Evolutionary conservation across 2,888 invertebrate species (phyloP).

Genomic region (Tortrix viridana): DNA sequence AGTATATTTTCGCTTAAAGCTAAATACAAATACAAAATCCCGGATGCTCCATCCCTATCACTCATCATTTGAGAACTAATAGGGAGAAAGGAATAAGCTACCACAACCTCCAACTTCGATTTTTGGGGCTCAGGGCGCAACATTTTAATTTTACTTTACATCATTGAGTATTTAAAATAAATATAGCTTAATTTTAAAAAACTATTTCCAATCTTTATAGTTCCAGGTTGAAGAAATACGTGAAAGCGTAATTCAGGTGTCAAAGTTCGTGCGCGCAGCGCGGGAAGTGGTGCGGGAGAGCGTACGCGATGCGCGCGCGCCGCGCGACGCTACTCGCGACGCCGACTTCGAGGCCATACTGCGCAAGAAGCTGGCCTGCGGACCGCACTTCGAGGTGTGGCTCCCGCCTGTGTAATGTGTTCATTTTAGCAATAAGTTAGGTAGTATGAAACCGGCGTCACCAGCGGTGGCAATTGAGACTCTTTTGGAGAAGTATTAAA

Average conservation of each 20-base stretch:
- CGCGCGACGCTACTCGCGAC: conserved; percentile 75
- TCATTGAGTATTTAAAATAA: too few relatives aligned
- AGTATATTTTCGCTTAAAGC: too few relatives aligned
- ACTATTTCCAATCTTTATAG: conserved; percentile 51
- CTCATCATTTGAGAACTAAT: too few relatives aligned
- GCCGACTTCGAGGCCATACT: conserved; percentile 73
- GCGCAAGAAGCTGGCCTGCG: conserved; percentile 83
- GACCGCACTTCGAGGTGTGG: conserved; percentile 82
- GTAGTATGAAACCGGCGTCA: background rate
- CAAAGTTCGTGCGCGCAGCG: conserved; percentile 70
- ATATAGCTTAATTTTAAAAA: too few relatives aligned
- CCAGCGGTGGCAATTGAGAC: too few relatives aligned
- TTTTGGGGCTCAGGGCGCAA: too few relatives aligned
- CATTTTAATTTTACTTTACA: too few relatives aligned
- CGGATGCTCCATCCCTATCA: too few relatives aligned
- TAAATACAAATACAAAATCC: too few relatives aligned
- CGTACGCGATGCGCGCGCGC: conserved; percentile 62
- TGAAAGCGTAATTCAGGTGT: conserved; percentile 76
- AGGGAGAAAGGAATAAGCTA: too few relatives aligned
- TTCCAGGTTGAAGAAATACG: conserved; percentile 70
- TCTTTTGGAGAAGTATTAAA: too few relatives aligned
- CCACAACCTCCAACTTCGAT: too few relatives aligned
- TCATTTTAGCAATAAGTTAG: conserved; percentile 47
- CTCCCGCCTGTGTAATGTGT: conserved; percentile 81
- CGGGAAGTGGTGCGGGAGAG: conserved; percentile 71